phyloP scores from a whole-genome alignment of 2,113 vertebrate species.

The Telmatochromis sp. region DNA sequence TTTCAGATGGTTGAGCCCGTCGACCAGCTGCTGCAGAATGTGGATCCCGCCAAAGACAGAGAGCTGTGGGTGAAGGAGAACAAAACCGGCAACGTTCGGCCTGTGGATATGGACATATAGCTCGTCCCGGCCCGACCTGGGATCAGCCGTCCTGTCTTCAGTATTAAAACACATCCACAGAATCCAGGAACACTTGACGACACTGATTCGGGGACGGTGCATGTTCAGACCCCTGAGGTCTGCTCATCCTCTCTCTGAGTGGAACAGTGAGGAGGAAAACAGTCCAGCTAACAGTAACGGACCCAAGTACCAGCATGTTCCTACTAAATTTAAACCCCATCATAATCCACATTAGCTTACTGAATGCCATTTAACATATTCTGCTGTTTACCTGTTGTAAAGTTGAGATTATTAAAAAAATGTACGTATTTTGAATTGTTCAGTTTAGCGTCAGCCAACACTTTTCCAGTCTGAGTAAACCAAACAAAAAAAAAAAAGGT shows the following conservation, averaged over 20 bases:
- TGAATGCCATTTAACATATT: constrained; percentile 41
- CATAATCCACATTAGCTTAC: constrained; percentile 35
- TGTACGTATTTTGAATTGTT: constrained; percentile 28
- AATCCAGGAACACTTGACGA: neutral
- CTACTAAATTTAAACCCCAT: constrained; percentile 15
- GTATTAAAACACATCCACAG: neutral
- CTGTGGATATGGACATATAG: constrained; percentile 97
- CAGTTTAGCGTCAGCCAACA: constrained; percentile 13
- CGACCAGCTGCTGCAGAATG: constrained; percentile 90
- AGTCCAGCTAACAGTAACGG: neutral
- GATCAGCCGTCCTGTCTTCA: neutral
- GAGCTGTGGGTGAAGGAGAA: constrained; percentile 98
- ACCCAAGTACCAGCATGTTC: constrained; percentile 61
- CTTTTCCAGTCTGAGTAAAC: constrained; percentile 34
- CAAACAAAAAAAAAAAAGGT: constrained; percentile 15
- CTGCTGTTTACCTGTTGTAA: constrained; percentile 52
- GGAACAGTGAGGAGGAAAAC: neutral
- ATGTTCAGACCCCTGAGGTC: constrained; percentile 4
- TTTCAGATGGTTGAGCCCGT: constrained; percentile 90
- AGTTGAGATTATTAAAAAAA: constrained; percentile 25
- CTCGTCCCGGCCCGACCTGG: neutral
- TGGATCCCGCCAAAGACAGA: constrained; percentile 94
- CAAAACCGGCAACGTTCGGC: constrained; percentile 89
- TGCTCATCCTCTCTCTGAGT: constrained; percentile 2
- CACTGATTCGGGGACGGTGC: constrained; percentile 26